Base-by-base conservation (phyloP, 2,113 vertebrate genomes). In the Cyanoliseus patagonus region DNA sequence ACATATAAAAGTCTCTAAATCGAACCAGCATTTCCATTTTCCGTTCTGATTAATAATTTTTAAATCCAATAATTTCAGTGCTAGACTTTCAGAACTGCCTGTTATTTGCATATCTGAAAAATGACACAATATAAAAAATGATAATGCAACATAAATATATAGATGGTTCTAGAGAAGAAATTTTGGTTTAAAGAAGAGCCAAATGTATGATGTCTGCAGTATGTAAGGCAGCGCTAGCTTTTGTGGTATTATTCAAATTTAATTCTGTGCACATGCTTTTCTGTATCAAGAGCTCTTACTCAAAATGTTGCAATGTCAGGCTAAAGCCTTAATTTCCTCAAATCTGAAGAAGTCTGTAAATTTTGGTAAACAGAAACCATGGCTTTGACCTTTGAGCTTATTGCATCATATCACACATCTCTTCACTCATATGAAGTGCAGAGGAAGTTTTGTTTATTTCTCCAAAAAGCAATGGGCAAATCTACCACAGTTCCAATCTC, bases 21-120 rank as follows among this genome's bases (percentile, higher is more conserved):
- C 31, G 86, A 76, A 88, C 30, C 61, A 73, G 24, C 20, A 23
- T 67, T 72, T 92, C 74, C 30, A 16, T 90, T 95, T 95, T 72
- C 22, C 37, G 63, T 70, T 62, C 42, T 73, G 83, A 81, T 39
- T 79, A 57, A 41, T 62, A 68, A 62, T 76, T 92, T 92, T 59
- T 59, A 59, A 35, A 63, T 70, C 23, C 10, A 57, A 7, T 42
- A 47, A 57, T 47, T 93, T 85, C 31, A 53, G 16, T 67, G 33
- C 15, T 80, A 61, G 76, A 31, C 19, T 33, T 85, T 86, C 72
- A 88, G 64, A 80, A 80, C 33, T 89, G 33, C 11, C 37, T 90
- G 17, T 62, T 83, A 77, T 62, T 95, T 92, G 72, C 27, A 16
- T 86, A 57, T 46, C 46, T 92, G 79, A 74, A 95, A 80, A 94